Base-by-base conservation (phyloP, 2,797 vertebrate genomes). In the Naso thynnoides region DNA sequence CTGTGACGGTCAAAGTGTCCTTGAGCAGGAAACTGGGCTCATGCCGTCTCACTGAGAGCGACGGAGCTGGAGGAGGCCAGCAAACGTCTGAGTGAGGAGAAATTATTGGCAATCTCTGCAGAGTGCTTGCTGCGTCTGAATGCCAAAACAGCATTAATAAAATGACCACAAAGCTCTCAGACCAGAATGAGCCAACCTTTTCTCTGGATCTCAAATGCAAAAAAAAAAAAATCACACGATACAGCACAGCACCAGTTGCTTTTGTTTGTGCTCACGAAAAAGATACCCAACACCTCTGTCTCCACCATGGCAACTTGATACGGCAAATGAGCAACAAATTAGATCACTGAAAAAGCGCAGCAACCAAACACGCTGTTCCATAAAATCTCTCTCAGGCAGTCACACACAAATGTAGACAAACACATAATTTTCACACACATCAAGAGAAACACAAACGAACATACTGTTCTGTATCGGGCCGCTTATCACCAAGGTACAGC, bases 11-110 rank as follows among this genome's bases (percentile, higher is more conserved):
- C 75, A 66, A 8, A 45, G 57, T 70, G 48, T 64, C 64, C 57
- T 78, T 75, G 63, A 59, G 49, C 8, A 19, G 61, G 38, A 45
- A 45, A 26, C 38, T 39, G 47, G 24, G 41, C 49, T 27, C 1
- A 3, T 11, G 29, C 8, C 31, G 23, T 14, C 21, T 63, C 23
- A 19, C 62, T n/a, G 21, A 8, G 36, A 33, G 52, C 8, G 16
- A 23, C 19, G 16, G 31, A 60, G 44, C 50, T 31, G 27, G 15
- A 52, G n/a, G 13, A 58, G 8, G 33, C 11, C 41, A 42, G 33
- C 54, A 42, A 47, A 36, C 10, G 11, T 27, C 15, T 27, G 14
- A 26, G 11, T 16, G 24, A 29, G 18, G 36, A 38, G 8, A 49
- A 65, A 39, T 16, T 0, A 63, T 2, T 39, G 49, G 19, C 29